phyloP scores from a whole-genome alignment of 2,797 vertebrate genomes.

The Anomalospiza imberbis region DNA sequence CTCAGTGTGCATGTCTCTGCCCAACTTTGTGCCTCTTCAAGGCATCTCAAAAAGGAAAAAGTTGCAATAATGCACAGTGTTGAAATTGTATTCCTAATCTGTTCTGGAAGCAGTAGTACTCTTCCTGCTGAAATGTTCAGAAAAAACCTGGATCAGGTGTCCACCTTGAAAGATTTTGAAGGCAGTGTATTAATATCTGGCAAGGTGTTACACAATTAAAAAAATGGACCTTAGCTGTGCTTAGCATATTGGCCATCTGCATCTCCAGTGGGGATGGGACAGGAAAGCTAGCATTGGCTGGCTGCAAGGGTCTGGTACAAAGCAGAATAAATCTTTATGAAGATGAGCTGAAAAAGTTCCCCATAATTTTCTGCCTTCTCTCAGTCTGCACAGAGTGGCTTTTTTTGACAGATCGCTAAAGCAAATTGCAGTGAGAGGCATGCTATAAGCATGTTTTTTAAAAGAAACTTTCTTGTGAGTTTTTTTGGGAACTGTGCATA shows the following conservation, averaged over 20 bases:
- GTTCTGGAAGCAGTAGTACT: not conserved
- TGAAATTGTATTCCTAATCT: not conserved
- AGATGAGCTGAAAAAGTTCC: not conserved
- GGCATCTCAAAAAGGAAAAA: not conserved
- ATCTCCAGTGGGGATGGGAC: not conserved
- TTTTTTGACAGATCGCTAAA: not conserved
- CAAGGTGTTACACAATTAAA: not conserved
- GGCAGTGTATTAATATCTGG: not conserved
- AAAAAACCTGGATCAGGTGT: not conserved
- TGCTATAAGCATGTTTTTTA: not conserved
- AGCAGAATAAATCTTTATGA: not conserved
- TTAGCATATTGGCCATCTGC: not conserved
- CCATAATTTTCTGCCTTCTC: accelerated
- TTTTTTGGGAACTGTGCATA: not conserved
- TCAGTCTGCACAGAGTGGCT: not conserved
- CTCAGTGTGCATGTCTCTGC: not conserved
- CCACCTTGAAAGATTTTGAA: not conserved
- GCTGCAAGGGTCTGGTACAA: not conserved
- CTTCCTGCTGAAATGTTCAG: not conserved
- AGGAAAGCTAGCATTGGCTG: not conserved
- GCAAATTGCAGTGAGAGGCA: not conserved
- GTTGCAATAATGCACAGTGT: not conserved
- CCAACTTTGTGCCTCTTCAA: not conserved
- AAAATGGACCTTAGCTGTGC: not conserved
- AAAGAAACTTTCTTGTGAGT: slow-evolving; percentile 11